Evolutionary conservation across 2,113 vertebrate species (phyloP), one percentile per base, ranked within the genome.

Genomic region (Brevimyrus niger): DNA sequence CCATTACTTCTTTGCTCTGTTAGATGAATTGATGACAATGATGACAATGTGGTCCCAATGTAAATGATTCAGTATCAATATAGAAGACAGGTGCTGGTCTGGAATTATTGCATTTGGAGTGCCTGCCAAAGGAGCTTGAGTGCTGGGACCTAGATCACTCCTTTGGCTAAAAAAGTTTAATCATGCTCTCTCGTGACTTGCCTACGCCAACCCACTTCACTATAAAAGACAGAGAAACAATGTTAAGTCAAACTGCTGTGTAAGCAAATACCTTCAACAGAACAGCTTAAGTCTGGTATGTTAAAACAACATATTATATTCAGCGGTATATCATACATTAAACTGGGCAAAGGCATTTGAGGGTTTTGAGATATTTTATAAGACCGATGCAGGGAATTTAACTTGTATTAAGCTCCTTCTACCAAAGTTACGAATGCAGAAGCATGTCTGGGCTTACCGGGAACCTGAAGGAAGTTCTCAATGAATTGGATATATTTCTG

Each of bases 141-240:
- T 38, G 47, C 69, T 35, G 3, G 27, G 27, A 88, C n/a, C n/a
- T 55, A 11, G 13, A 23, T 27, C 11, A 10, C 87, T 55, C 19
- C 17, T 58, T 42, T 27, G 89, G 90, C 95, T 93, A 96, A 46
- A 94, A 95, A 89, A 95, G 94, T 91, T 96, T 96, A 91, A 96
- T 92, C 89, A 96, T 96, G 94, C 95, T 94, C 92, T 96, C 96
- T 47, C 96, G 93, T 90, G 95, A 96, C 92, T 96, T 96, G 80
- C 96, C 96, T 35, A 96, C 95, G 89, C 96, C 96, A 1, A 96
- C 95, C 96, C 96, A 96, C 92, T 96, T 96, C 90, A 96, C 96
- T 96, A 92, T 87, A 95, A 94, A 27, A 84, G n/a, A 88, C 44
- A 90, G 46, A 92, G n/a, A 90, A 48, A 86, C 76, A 51, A 31